Percentiles rank a stretch among this genome's conserved stretches.
Conservation (phyloP, 2,888 invertebrate genomes). For the Muscina levida region DNA sequence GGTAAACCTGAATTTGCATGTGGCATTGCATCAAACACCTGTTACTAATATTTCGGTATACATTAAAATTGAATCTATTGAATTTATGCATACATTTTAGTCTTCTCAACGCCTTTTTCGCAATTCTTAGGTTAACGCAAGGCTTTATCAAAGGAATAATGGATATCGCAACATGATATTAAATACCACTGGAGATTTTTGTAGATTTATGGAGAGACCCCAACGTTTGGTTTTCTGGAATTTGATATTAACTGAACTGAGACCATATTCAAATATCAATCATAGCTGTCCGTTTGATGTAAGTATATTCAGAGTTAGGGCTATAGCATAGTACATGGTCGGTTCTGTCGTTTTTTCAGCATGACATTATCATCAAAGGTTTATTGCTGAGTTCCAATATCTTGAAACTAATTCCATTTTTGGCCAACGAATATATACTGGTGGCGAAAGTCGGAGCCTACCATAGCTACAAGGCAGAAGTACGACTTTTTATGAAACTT, state of each 20-base stretch:
- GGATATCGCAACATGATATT: constrained; percentile 21
- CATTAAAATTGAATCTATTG: not conserved
- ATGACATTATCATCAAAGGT: constrained; percentile 21
- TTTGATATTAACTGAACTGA: not conserved
- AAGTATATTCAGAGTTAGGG: not conserved
- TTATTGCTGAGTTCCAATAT: not conserved
- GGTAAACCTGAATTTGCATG: not conserved
- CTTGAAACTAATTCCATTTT: constrained; percentile 25
- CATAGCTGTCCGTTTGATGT: constrained; percentile 39
- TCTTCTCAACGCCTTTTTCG: too few relatives aligned
- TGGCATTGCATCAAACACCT: constrained; percentile 5
- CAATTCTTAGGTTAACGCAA: not conserved
- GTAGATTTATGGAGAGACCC: not conserved
- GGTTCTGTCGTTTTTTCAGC: not conserved
- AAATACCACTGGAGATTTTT: constrained; percentile 8
- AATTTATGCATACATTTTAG: too few relatives aligned
- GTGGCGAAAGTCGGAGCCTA: not conserved
- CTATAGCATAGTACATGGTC: not conserved
- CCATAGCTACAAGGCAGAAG: not conserved
- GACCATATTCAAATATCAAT: constrained; percentile 25
- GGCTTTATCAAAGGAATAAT: not conserved
- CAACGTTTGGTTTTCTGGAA: constrained; percentile 30
- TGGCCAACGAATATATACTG: not conserved
- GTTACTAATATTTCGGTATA: constrained; percentile 18
- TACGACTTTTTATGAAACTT: too few relatives aligned